Conservation (phyloP, 1,140 invertebrate species). For the Popillia japonica region DNA sequence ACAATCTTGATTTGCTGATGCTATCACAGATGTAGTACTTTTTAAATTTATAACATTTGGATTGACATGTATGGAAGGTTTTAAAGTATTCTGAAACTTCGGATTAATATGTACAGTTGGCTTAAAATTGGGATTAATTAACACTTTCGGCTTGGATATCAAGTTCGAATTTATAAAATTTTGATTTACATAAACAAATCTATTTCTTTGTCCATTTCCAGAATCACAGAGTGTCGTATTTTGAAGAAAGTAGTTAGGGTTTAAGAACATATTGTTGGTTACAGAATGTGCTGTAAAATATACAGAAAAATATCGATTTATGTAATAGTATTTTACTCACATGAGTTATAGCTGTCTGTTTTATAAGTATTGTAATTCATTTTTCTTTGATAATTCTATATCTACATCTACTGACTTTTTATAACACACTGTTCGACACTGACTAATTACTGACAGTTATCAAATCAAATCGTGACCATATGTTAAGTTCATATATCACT, state of each 20-base stretch:
- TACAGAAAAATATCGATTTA: background rate
- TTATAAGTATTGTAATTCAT: constrained; percentile 17
- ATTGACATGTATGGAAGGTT: constrained; percentile 47
- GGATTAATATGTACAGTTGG: constrained; percentile 56
- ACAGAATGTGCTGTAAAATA: background rate
- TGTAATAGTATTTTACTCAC: constrained; percentile 7
- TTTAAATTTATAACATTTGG: constrained; percentile 45
- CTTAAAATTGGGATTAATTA: constrained; percentile 56
- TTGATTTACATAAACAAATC: constrained; percentile 51
- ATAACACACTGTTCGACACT: too few species aligned
- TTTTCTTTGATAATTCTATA: background rate
- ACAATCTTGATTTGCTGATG: constrained; percentile 32
- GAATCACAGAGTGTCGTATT: background rate
- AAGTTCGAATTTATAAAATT: constrained; percentile 41
- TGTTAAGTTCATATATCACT: too few species aligned
- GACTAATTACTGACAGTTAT: too few species aligned
- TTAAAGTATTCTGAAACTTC: constrained; percentile 46
- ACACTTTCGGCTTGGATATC: constrained; percentile 47
- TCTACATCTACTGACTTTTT: background rate
- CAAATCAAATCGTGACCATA: too few species aligned
- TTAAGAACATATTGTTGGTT: background rate
- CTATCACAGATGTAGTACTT: constrained; percentile 38
- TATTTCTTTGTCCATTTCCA: constrained; percentile 19
- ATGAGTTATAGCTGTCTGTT: background rate
- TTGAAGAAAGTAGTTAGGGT: background rate